Evolutionary conservation across 2,113 vertebrate species (phyloP), one percentile per base, ranked within the genome.

Genomic region (Lepus timidus): DNA sequence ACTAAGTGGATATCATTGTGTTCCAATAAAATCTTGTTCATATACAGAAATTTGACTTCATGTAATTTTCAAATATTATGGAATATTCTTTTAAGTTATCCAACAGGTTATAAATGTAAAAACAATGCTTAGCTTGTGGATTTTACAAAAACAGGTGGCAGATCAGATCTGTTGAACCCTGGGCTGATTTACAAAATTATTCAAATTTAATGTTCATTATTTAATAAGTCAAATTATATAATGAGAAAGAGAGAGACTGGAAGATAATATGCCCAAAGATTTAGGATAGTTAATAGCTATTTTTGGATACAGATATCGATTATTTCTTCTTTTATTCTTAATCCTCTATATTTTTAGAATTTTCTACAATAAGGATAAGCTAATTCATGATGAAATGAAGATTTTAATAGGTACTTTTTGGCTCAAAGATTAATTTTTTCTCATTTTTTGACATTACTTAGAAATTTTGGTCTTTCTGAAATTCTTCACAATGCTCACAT

Each of bases 391-490:
- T 85, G 67, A 80, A 93, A 93, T 27, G 78, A 27, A 86, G 74
- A 90, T 80, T 80, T 96, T 55, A 70, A 62, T 31, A 36, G 3
- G 16, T 67, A 9, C 29, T 62, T 93, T 88, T 88, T 88, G 65
- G 85, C 74, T 51, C n/a, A 55, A 78, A 39, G 13, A 70, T 64
- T 91, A 11, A 65, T 84, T 90, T 94, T 91, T 89, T 82, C 62
- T 87, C 44, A 90, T 87, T 95, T 96, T 96, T 65, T 90, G 31
- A 80, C 52, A 95, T 89, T 88, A 86, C 33, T 76, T 71, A 94
- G 73, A 86, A 95, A 88, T 27, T 81, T 78, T 75, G 67, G 33
- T 87, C 61, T 82, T 94, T 75, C 31, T 80, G 71, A 93, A 88
- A 73, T 94, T 95, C 70, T 93, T 88, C 85, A 90, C 67, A 83